Evolutionary conservation across 2,797 vertebrate species (phyloP).

Genomic region (Lepidocolaptes lacrymiger): DNA sequence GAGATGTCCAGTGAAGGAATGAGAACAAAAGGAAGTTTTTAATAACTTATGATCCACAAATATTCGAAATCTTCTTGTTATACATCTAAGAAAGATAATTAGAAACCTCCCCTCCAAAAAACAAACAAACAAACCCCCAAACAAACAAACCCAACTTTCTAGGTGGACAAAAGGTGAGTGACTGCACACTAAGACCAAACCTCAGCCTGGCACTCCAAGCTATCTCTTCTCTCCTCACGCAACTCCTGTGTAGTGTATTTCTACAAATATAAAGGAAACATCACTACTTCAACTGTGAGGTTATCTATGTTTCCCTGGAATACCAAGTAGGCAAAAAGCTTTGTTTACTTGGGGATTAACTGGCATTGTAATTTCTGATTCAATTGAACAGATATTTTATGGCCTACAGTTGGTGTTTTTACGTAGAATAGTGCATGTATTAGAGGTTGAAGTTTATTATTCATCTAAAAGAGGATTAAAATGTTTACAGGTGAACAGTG

Average conservation of each 20-base stretch:
- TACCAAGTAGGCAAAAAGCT: not conserved
- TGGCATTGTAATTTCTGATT: not conserved
- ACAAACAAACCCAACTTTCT: not conserved
- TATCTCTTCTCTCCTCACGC: not conserved
- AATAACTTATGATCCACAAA: not conserved
- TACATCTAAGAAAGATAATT: not conserved
- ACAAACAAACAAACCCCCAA: not conserved
- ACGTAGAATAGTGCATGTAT: not conserved
- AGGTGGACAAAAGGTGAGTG: not conserved
- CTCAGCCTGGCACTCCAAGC: not conserved
- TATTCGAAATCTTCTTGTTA: not conserved
- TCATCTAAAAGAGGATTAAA: not conserved
- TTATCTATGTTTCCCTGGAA: not conserved
- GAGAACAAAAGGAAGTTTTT: not conserved
- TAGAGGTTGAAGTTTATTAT: not conserved
- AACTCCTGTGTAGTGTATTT: not conserved
- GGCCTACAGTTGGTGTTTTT: not conserved
- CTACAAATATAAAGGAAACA: not conserved
- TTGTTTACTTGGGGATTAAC: not conserved
- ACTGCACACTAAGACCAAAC: not conserved
- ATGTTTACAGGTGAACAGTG: not conserved
- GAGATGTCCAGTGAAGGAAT: not conserved
- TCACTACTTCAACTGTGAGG: not conserved
- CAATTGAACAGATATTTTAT: not conserved
- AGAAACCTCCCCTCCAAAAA: not conserved